Evolutionary conservation across 2,797 vertebrate species (phyloP), one percentile per base, ranked within the genome.

Genomic region (Taeniopygia guttata): DNA sequence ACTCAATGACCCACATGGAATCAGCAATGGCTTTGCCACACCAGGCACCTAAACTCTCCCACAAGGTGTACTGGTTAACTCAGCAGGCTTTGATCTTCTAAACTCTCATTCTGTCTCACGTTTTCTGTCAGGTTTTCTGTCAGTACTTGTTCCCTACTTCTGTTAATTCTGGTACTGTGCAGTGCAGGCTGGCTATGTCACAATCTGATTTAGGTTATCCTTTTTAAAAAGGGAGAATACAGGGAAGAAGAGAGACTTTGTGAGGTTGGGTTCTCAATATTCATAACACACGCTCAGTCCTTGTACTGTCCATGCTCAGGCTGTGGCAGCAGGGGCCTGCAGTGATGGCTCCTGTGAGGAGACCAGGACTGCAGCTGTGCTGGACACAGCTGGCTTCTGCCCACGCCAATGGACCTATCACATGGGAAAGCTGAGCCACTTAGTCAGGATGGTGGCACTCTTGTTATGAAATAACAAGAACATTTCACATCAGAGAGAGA

Each of bases 321-420:
- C 2, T 7, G 9, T 38, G 27, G 27, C 13, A 56, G 19, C 2
- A 9, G 30, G 3, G 9, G 3, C 8, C 21, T 69, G 20, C 12
- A 29, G 18, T 5, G 9, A 10, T 22, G 9, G 7, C 30, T 10
- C 20, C 26, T 67, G 8, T 58, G 10, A 62, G 23, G 6, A 36
- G 8, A 36, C 1, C 2, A 4, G 16, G 36, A 36, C 51, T 69
- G 16, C 7, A 5, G 16, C 10, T 4, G 1, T 66, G 26, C 13
- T 0, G 0, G 8, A 42, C 13, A 29, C 14, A 26, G 23, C 2
- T 6, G 13, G 5, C 21, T 92, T 13, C 26, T 26, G 21, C 6
- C 7, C 7, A 11, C 5, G 75, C 12, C 32, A 43, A 0, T 2
- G 2, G 7, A 59, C 17, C 17, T 10, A 72, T 32, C 21, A 12